Evolutionary conservation across 2,113 vertebrate genomes (phyloP).

Genomic region (Athene noctua): DNA sequence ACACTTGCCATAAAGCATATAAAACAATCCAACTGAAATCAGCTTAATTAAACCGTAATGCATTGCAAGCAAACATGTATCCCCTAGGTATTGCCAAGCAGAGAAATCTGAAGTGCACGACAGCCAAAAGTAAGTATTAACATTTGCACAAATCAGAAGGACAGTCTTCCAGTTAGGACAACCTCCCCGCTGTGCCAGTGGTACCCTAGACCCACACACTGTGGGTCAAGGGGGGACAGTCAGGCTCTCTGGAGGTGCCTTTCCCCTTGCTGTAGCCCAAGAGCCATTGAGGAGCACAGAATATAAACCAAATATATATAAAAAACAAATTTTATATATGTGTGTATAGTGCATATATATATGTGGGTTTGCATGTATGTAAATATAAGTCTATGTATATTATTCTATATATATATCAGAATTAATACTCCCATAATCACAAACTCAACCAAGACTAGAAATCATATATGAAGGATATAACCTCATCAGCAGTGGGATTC

Average conservation of each 20-base stretch:
- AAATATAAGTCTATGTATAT: not conserved
- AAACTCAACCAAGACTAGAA: not conserved
- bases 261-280: not conserved
- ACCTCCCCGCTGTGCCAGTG: rapidly evolving
- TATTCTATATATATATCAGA: not conserved
- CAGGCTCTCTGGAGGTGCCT: not conserved
- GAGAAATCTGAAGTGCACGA: conserved; percentile 30
- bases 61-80: conserved; percentile 28
- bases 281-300: not conserved
- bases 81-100: conserved; percentile 46
- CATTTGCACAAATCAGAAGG: not conserved
- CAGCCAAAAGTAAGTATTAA: conserved; percentile 60
- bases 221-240: rapidly evolving
- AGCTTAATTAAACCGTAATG: conserved; percentile 65
- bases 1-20: conserved; percentile 51
- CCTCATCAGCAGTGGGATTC: not conserved
- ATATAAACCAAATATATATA: not conserved
- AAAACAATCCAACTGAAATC: conserved; percentile 62
- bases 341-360: too few species aligned
- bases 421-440: not conserved
- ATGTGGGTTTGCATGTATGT: not conserved
- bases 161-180: not conserved
- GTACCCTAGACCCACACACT: not conserved
- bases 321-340: not conserved
- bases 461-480: not conserved